A percentile compares a stretch with the other conserved stretches of the same genome.
phyloP scores from a whole-genome alignment of 2,113 vertebrate species.

The Perca schrenkii region DNA sequence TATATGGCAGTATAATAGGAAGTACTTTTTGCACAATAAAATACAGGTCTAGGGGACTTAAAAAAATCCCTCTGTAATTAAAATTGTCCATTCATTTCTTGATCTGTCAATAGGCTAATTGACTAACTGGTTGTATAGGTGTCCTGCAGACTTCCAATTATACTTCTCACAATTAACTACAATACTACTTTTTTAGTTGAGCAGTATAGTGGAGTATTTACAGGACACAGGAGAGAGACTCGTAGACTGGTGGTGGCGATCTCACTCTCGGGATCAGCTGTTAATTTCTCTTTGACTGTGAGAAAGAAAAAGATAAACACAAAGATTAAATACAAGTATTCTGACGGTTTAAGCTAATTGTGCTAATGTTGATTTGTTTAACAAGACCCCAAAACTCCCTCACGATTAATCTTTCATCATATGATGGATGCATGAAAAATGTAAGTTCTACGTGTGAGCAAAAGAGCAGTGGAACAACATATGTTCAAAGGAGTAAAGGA shows the following conservation, averaged over 20 bases:
- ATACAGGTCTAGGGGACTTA: too few species aligned
- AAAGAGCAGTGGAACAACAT: neutral
- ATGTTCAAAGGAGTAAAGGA: neutral
- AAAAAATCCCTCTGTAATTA: neutral
- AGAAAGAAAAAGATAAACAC: constrained; percentile 27
- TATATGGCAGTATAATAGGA: too few species aligned
- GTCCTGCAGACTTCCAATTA: neutral
- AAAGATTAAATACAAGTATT: constrained; percentile 35
- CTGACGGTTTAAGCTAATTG: neutral
- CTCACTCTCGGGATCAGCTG: constrained; percentile 98
- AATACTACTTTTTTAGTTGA: neutral
- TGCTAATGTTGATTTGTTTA: neutral
- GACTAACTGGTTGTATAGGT: neutral
- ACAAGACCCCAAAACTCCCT: neutral
- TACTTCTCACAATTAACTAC: neutral
- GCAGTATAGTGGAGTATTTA: constrained; percentile 80
- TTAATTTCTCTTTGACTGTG: constrained; percentile 97
- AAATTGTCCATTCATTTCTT: neutral
- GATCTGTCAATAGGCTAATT: neutral
- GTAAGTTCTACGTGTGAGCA: neutral
- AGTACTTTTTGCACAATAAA: neutral
- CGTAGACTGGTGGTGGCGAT: constrained; percentile 97
- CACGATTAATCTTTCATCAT: neutral
- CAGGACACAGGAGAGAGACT: constrained; percentile 97
- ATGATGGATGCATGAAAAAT: neutral